Conservation (phyloP, 1,140 invertebrate species). For the Phymastichus coffea region DNA sequence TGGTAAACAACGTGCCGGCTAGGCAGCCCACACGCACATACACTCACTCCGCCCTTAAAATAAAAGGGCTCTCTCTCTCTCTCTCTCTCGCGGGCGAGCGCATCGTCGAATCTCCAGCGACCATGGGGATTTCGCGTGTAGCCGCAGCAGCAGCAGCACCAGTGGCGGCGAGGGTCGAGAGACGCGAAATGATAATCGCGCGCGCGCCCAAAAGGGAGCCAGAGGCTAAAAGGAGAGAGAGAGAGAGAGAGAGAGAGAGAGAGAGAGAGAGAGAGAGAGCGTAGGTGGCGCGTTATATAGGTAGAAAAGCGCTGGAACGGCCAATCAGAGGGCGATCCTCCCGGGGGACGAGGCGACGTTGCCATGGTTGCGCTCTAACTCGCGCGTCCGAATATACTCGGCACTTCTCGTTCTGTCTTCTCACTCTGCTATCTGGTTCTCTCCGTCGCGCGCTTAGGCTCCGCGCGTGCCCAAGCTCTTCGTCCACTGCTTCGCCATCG, state of each 20-base stretch:
- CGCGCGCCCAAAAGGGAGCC: constrained; percentile 17
- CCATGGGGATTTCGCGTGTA: not conserved
- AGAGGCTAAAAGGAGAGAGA: constrained; percentile 25
- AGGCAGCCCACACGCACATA: not conserved
- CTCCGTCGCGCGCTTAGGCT: constrained; percentile 2
- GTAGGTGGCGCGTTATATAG: constrained; percentile 40
- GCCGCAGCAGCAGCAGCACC: too few relatives aligned
- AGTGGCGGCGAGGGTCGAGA: constrained; percentile 10
- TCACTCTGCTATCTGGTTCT: not conserved
- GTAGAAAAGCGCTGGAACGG: constrained; percentile 52
- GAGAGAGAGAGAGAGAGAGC: not conserved
- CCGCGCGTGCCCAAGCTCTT: not conserved
- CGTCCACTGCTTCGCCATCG: too few relatives aligned
- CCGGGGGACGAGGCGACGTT: constrained; percentile 55
- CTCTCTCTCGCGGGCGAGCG: too few relatives aligned
- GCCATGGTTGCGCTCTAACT: constrained; percentile 56
- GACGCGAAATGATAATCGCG: constrained; percentile 47
- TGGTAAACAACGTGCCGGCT: not conserved
- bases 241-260: not conserved
- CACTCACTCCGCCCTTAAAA: constrained; percentile 14
- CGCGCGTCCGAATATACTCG: constrained; percentile 48
- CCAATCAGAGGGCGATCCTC: constrained; percentile 56
- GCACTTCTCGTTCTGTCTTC: constrained; percentile 4
- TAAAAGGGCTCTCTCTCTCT: constrained; percentile 9
- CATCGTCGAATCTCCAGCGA: constrained; percentile 10